These are phyloP conservation scores for Mactra quadrangularis DNA, from an alignment of 1,140 invertebrate species.

Conservation along the genomic window DNA sequence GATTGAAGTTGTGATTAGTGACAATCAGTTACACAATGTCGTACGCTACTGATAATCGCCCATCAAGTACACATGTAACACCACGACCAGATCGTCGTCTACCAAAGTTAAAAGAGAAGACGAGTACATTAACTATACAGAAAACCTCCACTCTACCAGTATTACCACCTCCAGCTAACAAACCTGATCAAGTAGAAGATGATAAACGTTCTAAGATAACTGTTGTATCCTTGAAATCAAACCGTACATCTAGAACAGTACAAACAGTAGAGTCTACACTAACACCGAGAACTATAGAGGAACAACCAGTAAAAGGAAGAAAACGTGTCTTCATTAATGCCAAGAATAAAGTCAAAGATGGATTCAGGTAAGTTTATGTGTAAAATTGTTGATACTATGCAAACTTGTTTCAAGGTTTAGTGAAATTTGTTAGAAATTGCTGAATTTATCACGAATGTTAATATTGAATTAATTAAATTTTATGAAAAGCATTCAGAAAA, in stretches of 20 bases:
- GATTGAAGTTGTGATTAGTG: neutral
- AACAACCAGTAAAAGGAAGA: constrained; percentile 11
- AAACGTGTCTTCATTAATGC: constrained; percentile 23
- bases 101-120: constrained; percentile 18
- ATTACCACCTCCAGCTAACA: constrained; percentile 5
- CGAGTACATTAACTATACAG: neutral
- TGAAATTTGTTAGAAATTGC: too few species aligned
- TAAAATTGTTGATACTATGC: neutral
- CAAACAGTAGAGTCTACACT: constrained; percentile 46
- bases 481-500: too few species aligned
- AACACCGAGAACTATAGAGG: constrained; percentile 9
- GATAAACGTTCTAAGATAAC: constrained; percentile 51
- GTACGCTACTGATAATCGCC: constrained; percentile 38
- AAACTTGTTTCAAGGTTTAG: neutral
- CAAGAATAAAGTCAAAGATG: constrained; percentile 39
- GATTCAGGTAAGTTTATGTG: constrained; percentile 35
- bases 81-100: constrained; percentile 25
- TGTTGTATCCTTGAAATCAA: constrained; percentile 49
- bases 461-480: too few species aligned
- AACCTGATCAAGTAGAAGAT: constrained; percentile 31
- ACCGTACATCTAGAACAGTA: constrained; percentile 49
- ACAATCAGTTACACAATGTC: constrained; percentile 7
- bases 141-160: neutral
- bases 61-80: constrained; percentile 36
- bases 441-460: too few species aligned